Base-by-base conservation (phyloP, 1,140 invertebrate genomes). In the Choristoneura fumiferana region DNA sequence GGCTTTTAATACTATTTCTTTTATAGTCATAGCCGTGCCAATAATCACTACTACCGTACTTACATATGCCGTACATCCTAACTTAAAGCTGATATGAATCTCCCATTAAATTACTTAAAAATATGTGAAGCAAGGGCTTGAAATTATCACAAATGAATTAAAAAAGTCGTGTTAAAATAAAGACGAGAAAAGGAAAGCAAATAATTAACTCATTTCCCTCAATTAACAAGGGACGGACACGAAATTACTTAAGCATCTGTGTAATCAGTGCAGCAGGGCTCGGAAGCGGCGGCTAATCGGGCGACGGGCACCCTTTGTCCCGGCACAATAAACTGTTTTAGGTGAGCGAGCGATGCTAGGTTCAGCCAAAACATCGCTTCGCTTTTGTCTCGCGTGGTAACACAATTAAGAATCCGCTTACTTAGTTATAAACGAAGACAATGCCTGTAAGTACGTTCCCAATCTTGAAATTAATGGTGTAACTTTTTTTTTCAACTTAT, bases 161-260 rank as follows among this genome's bases (percentile, higher is more conserved):
- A 49, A 49, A 49, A 49, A 49, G 22, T 10, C 57, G 67, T 67
- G 66, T 72, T 73, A 76, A 76, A 76, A 29, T 63, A 55, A 73
- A 64, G 74, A 68, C 65, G 58, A 73, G 70, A 71, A 84, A 82
- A 84, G 80, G 84, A 81, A 82, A 84, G 82, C 76, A 83, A 83
- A 84, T 84, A 83, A 87, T 87, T 76, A 73, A 70, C 68, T 73
- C 68, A 80, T 84, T 82, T 84, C 79, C 82, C 79, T 69, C 72
- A 80, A 87, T 87, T 85, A 87, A 73, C 73, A 60, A 65, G 69
- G 69, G 69, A 73, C 77, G 62, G 78, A 70, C 76, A 78, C 72
- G 67, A 76, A 70, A 78, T 84, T 80, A 81, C 73, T 78, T 69
- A 70, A 79, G 72, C 73, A 77, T 81, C 78, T 81, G 71, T 70